Conservation (phyloP, 2,113 vertebrate genomes). For the Ahaetulla prasina region DNA sequence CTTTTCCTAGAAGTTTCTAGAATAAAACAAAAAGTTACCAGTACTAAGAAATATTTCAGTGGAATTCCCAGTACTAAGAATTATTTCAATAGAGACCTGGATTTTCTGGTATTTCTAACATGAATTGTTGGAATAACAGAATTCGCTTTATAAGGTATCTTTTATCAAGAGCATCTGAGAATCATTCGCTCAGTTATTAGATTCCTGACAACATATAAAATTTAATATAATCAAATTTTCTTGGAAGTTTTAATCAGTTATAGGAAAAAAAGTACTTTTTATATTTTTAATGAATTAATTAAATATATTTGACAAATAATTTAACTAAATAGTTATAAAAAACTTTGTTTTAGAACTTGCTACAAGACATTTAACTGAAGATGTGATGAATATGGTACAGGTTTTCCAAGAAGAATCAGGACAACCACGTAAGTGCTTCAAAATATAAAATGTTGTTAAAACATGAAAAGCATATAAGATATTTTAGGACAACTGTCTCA, state of each 20-base stretch:
- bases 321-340: not conserved
- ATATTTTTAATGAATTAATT: not conserved
- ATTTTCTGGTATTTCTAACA: not conserved
- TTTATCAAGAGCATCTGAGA: not conserved
- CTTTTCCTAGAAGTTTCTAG: not conserved
- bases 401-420: constrained; percentile 14
- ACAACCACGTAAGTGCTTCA: constrained; percentile 25
- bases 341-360: constrained; percentile 22
- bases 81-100: not conserved
- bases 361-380: constrained; percentile 24
- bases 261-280: not conserved
- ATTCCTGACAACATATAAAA: not conserved
- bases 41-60: not conserved
- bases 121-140: not conserved
- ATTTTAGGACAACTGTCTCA: not conserved
- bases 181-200: not conserved
- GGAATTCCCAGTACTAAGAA: too few relatives aligned
- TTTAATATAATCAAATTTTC: not conserved
- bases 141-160: not conserved
- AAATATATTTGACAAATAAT: not conserved
- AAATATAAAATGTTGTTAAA: not conserved
- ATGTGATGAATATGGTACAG: constrained; percentile 30
- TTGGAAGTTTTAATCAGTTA: not conserved
- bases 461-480: not conserved
- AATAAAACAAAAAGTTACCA: not conserved